Conservation (phyloP, 2,113 vertebrate genomes). For the Corythornis cristatus region DNA sequence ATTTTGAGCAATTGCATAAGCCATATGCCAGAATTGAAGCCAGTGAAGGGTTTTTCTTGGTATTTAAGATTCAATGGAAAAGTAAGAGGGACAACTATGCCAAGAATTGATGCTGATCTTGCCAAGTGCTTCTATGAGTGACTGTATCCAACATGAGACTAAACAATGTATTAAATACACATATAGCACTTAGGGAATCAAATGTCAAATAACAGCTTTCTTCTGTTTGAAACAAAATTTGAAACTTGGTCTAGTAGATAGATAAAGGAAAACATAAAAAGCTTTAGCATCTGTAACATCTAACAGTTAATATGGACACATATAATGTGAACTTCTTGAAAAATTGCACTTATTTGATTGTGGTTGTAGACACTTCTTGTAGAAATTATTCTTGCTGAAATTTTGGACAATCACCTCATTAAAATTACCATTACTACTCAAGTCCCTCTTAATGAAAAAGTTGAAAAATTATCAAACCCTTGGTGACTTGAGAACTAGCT, state of each 20-base stretch:
- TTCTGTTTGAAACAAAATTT: constrained; percentile 39
- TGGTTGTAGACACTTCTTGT: background rate
- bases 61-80: constrained; percentile 79
- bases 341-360: constrained; percentile 38
- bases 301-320: constrained; percentile 52
- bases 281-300: constrained; percentile 27
- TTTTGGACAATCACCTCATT: background rate
- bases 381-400: constrained; percentile 17
- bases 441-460: background rate
- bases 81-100: constrained; percentile 68
- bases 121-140: constrained; percentile 76
- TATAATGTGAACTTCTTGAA: constrained; percentile 40
- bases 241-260: constrained; percentile 55
- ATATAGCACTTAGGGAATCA: constrained; percentile 68
- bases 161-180: constrained; percentile 78
- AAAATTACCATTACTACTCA: background rate
- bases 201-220: constrained; percentile 72
- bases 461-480: background rate
- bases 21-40: constrained; percentile 58
- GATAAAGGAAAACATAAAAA: constrained; percentile 57
- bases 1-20: constrained; percentile 54
- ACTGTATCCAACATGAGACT: constrained; percentile 76
- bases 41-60: constrained; percentile 75
- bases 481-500: background rate
- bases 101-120: constrained; percentile 75